Evolutionary conservation across 1,140 invertebrate species (phyloP), one percentile per base, ranked within the genome.

Genomic region (Lanistes nyassanus): DNA sequence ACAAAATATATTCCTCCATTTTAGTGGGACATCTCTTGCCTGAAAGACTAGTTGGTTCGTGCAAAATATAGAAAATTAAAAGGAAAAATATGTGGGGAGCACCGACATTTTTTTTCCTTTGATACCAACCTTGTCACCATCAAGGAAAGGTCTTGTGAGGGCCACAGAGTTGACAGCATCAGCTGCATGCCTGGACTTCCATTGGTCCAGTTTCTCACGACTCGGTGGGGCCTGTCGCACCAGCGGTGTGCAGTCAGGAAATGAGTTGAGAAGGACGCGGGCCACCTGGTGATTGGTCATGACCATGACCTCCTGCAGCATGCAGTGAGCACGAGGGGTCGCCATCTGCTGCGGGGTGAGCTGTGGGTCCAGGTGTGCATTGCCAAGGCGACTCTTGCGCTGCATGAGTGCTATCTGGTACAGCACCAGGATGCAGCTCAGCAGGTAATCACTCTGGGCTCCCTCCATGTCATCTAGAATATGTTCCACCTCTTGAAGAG

Each of bases 161-260:
- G 83, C 82, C 26, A 87, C 79, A 53, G 82, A 83, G 75, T 84
- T 86, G 51, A 84, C 60, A n/a, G 85, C 85, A 76, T 83, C 80
- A 53, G 76, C 75, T 0, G 82, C 82, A 77, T 83, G 79, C 29
- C 81, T 64, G 21, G 70, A 69, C 65, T 77, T 81, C 86, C 86
- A 88, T 13, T 60, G 60, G 3, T 82, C 78, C 11, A 84, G 60
- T n/a, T 75, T 75, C 29, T 77, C 58, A 42, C 62, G 51, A 37
- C 79, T 77, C 5, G 85, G 85, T 4, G 74, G 29, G 4, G 70
- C 58, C 70, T 89, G 85, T 51, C 79, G 68, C 29, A 81, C 74
- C 13, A 87, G 66, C 4, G 85, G 87, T 23, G 79, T 83, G 9
- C 66, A 66, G 23, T 81, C 71, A 23, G 82, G 82, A 64, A 82